These are phyloP conservation scores for Neomonachus schauinslandi DNA, from an alignment of 2,113 vertebrate species.

Conservation along the genomic window DNA sequence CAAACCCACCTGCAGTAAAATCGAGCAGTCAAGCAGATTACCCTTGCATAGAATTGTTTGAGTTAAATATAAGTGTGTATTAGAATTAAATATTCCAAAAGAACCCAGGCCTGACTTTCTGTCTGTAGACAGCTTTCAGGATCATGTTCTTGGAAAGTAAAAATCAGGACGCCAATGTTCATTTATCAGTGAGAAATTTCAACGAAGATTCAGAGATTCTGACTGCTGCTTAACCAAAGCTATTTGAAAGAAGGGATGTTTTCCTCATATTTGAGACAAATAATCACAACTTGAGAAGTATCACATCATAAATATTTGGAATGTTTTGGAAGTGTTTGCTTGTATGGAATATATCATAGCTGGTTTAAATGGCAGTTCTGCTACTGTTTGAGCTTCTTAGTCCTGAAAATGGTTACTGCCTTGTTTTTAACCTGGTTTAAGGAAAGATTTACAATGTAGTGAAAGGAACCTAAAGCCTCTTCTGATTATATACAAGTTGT, in stretches of 20 bases:
- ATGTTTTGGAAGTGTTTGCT: neutral
- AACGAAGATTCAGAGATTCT: neutral
- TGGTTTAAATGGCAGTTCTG: neutral
- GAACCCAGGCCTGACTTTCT: neutral
- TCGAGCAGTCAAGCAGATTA: slow-evolving; percentile 71
- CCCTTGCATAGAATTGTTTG: neutral
- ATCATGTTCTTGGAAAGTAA: slow-evolving; percentile 44
- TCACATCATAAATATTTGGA: neutral
- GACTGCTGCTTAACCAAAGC: neutral
- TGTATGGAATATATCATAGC: neutral
- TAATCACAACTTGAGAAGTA: neutral
- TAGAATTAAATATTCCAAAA: slow-evolving; percentile 59
- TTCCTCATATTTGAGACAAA: neutral
- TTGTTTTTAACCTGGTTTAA: neutral
- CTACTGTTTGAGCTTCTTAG: neutral
- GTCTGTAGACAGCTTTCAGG: neutral
- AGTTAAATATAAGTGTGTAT: slow-evolving; percentile 33
- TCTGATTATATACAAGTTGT: neutral
- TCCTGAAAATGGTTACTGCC: neutral
- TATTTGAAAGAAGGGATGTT: neutral
- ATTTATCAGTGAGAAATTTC: neutral
- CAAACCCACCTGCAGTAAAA: slow-evolving; percentile 84
- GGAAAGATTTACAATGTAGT: neutral
- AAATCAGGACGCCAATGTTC: slow-evolving; percentile 22
- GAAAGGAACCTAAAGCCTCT: neutral